phyloP scores from a whole-genome alignment of 2,113 vertebrate species.

The Osmerus eperlanus region DNA sequence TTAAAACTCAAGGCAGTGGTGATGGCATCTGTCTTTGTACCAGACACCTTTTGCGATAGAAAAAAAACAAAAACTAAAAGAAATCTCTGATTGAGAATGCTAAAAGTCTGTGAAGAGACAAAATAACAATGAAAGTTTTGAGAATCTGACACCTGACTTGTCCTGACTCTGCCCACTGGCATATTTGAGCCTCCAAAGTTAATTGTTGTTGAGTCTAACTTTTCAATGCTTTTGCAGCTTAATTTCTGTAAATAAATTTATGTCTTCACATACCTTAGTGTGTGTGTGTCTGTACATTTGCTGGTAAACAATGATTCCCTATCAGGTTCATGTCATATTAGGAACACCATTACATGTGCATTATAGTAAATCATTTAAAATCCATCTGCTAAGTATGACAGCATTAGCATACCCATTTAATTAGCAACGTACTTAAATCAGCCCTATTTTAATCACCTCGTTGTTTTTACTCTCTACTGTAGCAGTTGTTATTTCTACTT shows the following conservation, averaged over 20 bases:
- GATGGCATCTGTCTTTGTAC: conserved; percentile 19
- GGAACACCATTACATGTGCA: conserved; percentile 97
- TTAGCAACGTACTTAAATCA: conserved; percentile 95
- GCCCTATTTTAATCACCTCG: conserved; percentile 97
- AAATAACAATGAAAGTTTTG: conserved; percentile 26
- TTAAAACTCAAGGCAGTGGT: not conserved
- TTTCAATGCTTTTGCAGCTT: not conserved
- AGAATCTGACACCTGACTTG: conserved; percentile 22
- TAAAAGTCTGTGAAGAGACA: not conserved
- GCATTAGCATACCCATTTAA: conserved; percentile 99
- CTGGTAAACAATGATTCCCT: conserved; percentile 80
- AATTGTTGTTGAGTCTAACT: not conserved
- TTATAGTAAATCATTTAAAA: conserved; percentile 99
- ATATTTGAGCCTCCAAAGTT: conserved; percentile 12
- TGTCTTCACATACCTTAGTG: not conserved
- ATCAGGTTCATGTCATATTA: conserved; percentile 89
- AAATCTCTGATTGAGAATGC: conserved; percentile 14
- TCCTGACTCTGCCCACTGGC: conserved; percentile 17
- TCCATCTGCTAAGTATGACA: conserved; percentile 99
- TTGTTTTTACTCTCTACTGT: conserved; percentile 89
- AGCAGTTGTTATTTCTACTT: conserved; percentile 75
- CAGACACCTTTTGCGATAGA: not conserved
- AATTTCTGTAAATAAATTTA: not conserved
- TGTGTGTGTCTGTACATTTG: conserved; percentile 19
- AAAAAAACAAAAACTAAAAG: not conserved